Conservation (phyloP, 1,140 invertebrate species). For the Nephila pilipes region DNA sequence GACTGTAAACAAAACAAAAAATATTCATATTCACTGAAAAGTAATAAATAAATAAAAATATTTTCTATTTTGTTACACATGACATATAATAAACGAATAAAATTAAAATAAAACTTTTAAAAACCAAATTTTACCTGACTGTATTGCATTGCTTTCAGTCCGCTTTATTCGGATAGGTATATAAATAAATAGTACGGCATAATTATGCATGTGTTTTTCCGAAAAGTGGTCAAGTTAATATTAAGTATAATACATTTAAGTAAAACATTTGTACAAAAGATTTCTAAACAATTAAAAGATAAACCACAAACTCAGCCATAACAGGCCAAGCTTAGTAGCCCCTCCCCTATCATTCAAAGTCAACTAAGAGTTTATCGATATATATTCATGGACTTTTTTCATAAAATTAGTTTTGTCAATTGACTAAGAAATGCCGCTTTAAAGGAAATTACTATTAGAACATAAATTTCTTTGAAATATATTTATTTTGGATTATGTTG, state of each 20-base stretch:
- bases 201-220: background rate
- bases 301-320: conserved; percentile 16
- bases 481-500: too few relatives aligned
- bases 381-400: background rate
- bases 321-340: conserved; percentile 15
- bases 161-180: background rate
- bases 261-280: background rate
- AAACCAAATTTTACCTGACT: background rate
- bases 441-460: background rate
- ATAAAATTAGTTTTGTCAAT: too few relatives aligned
- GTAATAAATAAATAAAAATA: background rate
- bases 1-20: too few relatives aligned
- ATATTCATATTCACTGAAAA: too few relatives aligned
- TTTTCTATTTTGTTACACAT: background rate
- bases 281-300: background rate
- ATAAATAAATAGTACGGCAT: background rate
- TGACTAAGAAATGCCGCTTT: background rate
- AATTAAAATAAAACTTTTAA: background rate
- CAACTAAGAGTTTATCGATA: background rate
- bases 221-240: background rate
- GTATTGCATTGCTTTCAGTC: background rate
- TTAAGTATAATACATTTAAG: background rate
- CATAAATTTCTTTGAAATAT: background rate
- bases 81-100: background rate
- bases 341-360: background rate